These are phyloP conservation scores for Xiphorhynchus elegans DNA, from an alignment of 2,113 vertebrate species.

Conservation along the genomic window DNA sequence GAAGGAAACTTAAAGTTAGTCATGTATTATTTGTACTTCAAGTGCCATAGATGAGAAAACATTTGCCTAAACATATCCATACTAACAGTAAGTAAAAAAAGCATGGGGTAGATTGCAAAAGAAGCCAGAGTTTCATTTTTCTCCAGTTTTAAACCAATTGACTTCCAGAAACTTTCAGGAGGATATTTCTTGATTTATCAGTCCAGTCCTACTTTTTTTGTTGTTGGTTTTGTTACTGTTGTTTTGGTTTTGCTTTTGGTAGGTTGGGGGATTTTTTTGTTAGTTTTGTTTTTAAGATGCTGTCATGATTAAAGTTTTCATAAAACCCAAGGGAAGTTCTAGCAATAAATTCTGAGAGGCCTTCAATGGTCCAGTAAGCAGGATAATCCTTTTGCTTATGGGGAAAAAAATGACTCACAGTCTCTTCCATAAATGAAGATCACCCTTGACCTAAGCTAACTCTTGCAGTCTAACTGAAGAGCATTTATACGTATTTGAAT, in stretches of 20 bases:
- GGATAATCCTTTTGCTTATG: not conserved
- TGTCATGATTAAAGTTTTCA: not conserved
- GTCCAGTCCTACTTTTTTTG: not conserved
- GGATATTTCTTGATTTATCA: not conserved
- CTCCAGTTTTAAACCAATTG: not conserved
- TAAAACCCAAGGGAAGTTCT: not conserved
- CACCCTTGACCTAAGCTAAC: not conserved
- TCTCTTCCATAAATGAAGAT: not conserved
- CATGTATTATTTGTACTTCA: not conserved
- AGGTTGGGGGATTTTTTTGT: not conserved
- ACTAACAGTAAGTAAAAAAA: not conserved
- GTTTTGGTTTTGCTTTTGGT: not conserved
- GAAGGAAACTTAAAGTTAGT: not conserved
- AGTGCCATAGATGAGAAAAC: not conserved
- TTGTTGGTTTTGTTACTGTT: not conserved
- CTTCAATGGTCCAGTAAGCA: not conserved
- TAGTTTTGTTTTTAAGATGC: not conserved
- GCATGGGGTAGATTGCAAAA: not conserved
- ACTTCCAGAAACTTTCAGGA: not conserved
- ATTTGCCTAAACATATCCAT: not conserved
- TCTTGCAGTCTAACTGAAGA: not conserved
- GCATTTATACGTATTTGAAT: not conserved
- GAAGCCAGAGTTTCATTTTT: not conserved
- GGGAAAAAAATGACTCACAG: not conserved
- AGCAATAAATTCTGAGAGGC: constrained; percentile 12